These are phyloP conservation scores for Drosophila nannoptera DNA, from an alignment of 1,140 invertebrate species.

Conservation along the genomic window DNA sequence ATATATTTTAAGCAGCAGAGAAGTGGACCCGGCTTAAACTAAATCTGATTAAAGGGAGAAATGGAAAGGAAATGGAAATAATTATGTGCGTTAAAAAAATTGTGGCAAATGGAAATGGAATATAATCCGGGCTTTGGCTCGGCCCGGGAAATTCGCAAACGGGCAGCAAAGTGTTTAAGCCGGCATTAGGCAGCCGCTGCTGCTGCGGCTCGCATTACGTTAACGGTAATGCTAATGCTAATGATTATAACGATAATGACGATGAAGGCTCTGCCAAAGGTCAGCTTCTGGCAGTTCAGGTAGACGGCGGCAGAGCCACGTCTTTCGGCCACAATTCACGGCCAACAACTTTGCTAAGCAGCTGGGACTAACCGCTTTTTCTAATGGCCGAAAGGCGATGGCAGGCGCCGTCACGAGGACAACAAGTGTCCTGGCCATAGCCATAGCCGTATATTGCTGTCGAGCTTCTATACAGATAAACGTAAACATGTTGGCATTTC, in stretches of 20 bases:
- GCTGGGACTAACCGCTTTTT: conserved; percentile 25
- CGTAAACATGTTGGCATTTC: conserved; percentile 54
- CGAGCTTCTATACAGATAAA: conserved; percentile 27
- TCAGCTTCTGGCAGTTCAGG: not conserved
- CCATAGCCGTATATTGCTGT: conserved; percentile 8
- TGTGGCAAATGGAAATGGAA: not conserved
- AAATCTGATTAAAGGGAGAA: not conserved
- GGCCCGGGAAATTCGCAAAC: too few species aligned
- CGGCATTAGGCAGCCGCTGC: not conserved
- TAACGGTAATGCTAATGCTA: not conserved
- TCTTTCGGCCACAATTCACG: not conserved
- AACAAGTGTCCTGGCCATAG: conserved; percentile 37
- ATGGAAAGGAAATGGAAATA: too few species aligned
- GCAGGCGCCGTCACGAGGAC: not conserved
- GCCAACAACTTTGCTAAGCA: too few species aligned
- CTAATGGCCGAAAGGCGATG: conserved; percentile 30
- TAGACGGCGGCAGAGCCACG: not conserved
- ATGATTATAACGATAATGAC: not conserved
- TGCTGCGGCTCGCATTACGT: too few species aligned
- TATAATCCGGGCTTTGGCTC: too few species aligned
- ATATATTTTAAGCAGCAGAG: too few species aligned
- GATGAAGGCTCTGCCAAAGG: not conserved
- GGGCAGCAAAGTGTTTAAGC: too few species aligned
- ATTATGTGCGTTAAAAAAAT: too few species aligned
- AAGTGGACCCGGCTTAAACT: not conserved